Evolutionary conservation across 2,113 vertebrate species (phyloP), one percentile per base, ranked within the genome.

Genomic region (Cettia cetti): DNA sequence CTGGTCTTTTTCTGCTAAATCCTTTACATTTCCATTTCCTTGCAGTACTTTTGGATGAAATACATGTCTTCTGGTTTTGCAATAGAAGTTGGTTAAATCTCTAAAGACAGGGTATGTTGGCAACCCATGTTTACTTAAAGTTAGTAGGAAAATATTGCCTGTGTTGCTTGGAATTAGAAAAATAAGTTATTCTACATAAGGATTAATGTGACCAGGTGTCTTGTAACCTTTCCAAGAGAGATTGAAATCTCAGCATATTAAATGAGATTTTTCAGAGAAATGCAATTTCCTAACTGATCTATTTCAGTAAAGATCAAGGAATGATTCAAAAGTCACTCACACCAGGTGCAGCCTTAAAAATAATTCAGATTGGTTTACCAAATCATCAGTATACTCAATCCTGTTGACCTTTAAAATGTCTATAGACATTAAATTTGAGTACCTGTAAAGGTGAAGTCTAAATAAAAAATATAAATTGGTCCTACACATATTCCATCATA

Each of bases 331-430:
- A 97, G 95, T 95, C 95, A 97, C 83, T 82, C 86, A 74, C 31
- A 88, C 19, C 82, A 96, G 94, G 80, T 96, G 90, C 77, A 94
- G 28, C 39, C 61, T 92, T 91, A 88, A 91, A 97, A 97, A 91
- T 95, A 84, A 94, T 96, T 87, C 66, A 93, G n/a, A 79, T 50
- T 75, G 68, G 82, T 95, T 28, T 47, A 97, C 66, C 93, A 95
- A 96, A 91, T 82, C 42, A 86, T 94, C 76, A 63, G 59, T 92
- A 69, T 82, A 74, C 57, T 87, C 93, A 96, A 91, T 94, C 47
- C 70, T 54, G 81, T 75, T 97, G 96, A 97, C 96, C 96, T 98
- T 98, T 97, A 95, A 86, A 97, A 77, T 74, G 47, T 39, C 70
- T 96, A 53, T 66, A 92, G 61, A 86, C 70, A 91, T 96, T 78